Evolutionary conservation across 2,113 vertebrate species (phyloP), one percentile per base, ranked within the genome.

Genomic region (Penelope pileata): DNA sequence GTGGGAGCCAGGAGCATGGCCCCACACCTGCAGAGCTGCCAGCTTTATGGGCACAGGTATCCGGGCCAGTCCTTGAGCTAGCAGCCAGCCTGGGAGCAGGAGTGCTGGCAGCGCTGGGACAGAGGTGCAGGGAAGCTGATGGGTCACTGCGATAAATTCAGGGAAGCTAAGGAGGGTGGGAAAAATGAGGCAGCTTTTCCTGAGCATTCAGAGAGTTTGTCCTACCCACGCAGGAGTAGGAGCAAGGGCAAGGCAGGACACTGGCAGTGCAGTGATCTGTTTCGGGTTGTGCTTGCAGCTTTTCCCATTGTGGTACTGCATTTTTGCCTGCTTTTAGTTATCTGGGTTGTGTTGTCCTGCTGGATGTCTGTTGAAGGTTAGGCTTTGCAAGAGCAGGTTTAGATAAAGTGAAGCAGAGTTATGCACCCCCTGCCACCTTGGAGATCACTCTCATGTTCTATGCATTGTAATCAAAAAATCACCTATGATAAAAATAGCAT

Each of bases 401-500:
- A 90, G 47, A 34, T 56, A 12, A 93, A 87, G 67, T 12, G 66
- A 86, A 70, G 38, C 45, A 54, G 10, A 16, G 40, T 14, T 23
- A 24, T 67, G 22, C 36, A 42, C 26, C 50, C 50, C 62, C 32
- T 69, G 47, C 78, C 74, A 62, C 95, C 88, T 73, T 45, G 34
- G 93, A 91, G 92, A 94, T 83, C 42, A 32, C 14, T 23, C 23
- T 93, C 74, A 26, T 45, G 50, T 93, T 87, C 75, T 83, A 80
- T 6, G 63, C 59, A 73, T 69, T 93, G 6, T 38, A 51, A 59
- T 83, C 51, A 51, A 81, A 51, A 36, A 73, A 56, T 7, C 60
- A 63, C 60, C 62, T 34, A 63, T 4, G 24, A 50, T 86, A 93
- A 96, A 90, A 96, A 95, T 95, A 96, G 76, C 53, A 34, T 10